phyloP scores from a whole-genome alignment of 2,113 vertebrate species.

The Spermophilus dauricus region DNA sequence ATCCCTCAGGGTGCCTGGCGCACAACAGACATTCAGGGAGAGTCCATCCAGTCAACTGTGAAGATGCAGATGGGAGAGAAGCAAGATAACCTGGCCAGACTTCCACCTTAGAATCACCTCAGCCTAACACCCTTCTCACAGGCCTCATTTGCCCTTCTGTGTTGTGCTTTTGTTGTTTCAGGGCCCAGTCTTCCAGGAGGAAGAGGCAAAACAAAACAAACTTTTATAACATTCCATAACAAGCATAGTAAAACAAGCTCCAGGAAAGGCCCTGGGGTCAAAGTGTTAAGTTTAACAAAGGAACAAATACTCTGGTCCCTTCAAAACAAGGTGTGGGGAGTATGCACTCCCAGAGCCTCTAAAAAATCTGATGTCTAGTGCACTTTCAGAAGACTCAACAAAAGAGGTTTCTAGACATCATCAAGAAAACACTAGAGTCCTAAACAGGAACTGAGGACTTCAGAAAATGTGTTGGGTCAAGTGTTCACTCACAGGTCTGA shows the following conservation, averaged over 20 bases:
- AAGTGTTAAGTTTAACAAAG: background rate
- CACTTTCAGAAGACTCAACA: background rate
- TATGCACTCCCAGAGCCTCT: background rate
- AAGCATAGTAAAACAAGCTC: conserved; percentile 57
- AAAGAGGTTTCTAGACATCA: background rate
- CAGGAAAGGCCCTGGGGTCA: background rate
- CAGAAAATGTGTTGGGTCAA: background rate
- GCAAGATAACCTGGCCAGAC: background rate
- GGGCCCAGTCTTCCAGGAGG: background rate
- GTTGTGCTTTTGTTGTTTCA: background rate
- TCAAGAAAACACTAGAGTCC: background rate
- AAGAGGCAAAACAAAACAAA: conserved; percentile 46
- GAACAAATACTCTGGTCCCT: background rate
- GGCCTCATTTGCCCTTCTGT: background rate
- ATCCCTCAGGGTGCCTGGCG: background rate
- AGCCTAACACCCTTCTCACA: background rate
- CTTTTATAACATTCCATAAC: background rate
- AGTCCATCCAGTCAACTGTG: background rate
- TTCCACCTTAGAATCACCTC: background rate
- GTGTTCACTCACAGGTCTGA: background rate
- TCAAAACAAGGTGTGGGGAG: background rate
- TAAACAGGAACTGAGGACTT: background rate
- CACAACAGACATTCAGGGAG: background rate
- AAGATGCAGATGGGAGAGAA: background rate
- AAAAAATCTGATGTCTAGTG: background rate